phyloP scores from a whole-genome alignment of 2,113 vertebrate genomes.

The Machaerirhynchus nigripectus region DNA sequence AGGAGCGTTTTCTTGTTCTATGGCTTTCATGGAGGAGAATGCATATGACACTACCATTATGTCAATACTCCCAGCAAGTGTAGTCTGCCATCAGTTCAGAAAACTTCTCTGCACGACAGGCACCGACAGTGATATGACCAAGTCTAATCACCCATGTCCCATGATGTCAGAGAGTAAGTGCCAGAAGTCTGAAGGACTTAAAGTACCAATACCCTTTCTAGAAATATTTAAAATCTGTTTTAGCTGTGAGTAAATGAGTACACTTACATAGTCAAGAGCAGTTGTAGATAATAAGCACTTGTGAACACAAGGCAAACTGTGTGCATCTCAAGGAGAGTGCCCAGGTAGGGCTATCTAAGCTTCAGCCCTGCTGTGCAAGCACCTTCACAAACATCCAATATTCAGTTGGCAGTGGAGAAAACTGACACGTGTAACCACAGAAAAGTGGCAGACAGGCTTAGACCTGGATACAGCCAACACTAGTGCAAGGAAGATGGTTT shows the following conservation, averaged over 20 bases:
- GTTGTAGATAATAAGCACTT: background rate
- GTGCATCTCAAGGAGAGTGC: background rate
- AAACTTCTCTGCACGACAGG: background rate
- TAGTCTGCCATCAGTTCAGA: background rate
- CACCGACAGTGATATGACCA: accelerated
- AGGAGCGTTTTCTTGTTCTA: background rate
- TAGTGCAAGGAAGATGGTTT: background rate
- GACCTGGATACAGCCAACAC: background rate
- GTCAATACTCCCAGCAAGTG: background rate
- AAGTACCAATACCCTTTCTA: background rate
- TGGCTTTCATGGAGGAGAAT: constrained; percentile 31
- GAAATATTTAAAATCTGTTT: background rate
- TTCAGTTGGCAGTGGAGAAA: background rate
- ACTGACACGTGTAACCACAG: background rate
- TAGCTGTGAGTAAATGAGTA: background rate
- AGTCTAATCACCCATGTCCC: background rate
- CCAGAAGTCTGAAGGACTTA: background rate
- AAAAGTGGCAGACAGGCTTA: background rate
- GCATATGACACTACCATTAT: background rate
- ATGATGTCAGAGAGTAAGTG: background rate
- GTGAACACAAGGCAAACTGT: background rate
- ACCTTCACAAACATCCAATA: background rate
- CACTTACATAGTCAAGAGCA: background rate
- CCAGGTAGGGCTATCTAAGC: background rate
- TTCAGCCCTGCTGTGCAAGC: background rate